Evolutionary conservation across 2,888 invertebrate genomes (phyloP).

Genomic region (Harpagoxenus sublaevis): DNA sequence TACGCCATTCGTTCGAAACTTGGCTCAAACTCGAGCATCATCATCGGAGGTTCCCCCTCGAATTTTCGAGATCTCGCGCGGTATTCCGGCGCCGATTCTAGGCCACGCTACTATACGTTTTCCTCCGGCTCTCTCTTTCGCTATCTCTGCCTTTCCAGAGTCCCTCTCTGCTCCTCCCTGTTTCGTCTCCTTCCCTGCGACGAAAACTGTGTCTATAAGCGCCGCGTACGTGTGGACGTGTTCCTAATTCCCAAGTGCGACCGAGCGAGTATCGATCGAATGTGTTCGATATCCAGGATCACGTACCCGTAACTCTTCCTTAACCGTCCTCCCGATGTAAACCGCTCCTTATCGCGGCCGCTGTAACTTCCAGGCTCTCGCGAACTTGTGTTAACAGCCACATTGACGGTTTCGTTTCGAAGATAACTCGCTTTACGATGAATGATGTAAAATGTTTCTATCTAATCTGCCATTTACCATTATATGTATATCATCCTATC

Average conservation of each 20-base stretch:
- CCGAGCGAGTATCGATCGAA: constrained; percentile 71
- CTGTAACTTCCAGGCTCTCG: constrained; percentile 55
- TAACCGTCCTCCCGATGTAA: constrained; percentile 67
- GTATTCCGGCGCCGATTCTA: constrained; percentile 20
- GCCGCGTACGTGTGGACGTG: constrained; percentile 63
- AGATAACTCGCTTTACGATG: constrained; percentile 50
- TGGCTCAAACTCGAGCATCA: constrained; percentile 49
- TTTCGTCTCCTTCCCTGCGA: constrained; percentile 47
- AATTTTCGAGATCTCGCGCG: constrained; percentile 44
- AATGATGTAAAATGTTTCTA: constrained; percentile 45
- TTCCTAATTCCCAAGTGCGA: constrained; percentile 72
- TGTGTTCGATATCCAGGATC: constrained; percentile 74
- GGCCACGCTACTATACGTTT: constrained; percentile 46
- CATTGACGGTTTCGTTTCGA: constrained; percentile 65
- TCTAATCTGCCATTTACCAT: not conserved
- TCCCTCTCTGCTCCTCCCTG: not conserved
- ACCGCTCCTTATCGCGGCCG: constrained; percentile 71
- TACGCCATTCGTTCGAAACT: constrained; percentile 48
- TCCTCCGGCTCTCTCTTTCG: not conserved
- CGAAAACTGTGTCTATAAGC: constrained; percentile 51
- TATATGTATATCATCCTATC: not conserved
- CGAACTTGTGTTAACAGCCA: constrained; percentile 68
- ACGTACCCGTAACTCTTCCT: constrained; percentile 74
- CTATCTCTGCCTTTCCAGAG: constrained; percentile 16
- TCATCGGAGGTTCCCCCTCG: constrained; percentile 6